These are phyloP conservation scores for Apostichopus leukothele DNA, from an alignment of 53 echinoderm and acorn worm genomes.

Conservation along the genomic window DNA sequence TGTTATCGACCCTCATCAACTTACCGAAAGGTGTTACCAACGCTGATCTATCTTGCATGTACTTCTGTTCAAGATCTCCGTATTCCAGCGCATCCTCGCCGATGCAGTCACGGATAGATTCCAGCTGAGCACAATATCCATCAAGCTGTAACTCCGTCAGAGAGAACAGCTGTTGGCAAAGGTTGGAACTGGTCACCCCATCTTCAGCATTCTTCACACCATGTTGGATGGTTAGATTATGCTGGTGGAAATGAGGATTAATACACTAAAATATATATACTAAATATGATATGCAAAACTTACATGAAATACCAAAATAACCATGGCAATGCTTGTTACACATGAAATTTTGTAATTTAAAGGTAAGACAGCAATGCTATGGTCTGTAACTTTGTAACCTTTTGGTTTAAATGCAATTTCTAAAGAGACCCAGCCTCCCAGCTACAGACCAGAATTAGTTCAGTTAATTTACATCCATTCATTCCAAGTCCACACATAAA, in stretches of 20 bases:
- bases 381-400: no score
- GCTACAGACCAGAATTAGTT: no score
- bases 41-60: slow-evolving; percentile 76
- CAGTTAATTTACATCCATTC: no score
- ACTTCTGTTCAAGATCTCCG: slow-evolving; percentile 78
- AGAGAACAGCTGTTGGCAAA: slow-evolving; percentile 84
- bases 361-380: no score
- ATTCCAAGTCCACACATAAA: no score
- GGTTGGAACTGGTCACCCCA: slow-evolving; percentile 62
- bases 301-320: no score
- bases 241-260: slow-evolving; percentile 52
- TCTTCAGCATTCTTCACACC: slow-evolving; percentile 74
- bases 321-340: no score
- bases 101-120: slow-evolving; percentile 63
- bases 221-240: slow-evolving; percentile 71
- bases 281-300: not conserved
- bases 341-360: no score
- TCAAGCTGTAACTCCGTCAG: slow-evolving; percentile 88
- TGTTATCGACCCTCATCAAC: slow-evolving; percentile 11
- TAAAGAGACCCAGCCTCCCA: no score
- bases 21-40: slow-evolving; percentile 86
- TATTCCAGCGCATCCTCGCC: slow-evolving; percentile 63
- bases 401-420: no score
- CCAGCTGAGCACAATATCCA: slow-evolving; percentile 84
- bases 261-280: not conserved